phyloP scores from a whole-genome alignment of 2,888 invertebrate species.

The Hirtodrosophila cameraria region DNA sequence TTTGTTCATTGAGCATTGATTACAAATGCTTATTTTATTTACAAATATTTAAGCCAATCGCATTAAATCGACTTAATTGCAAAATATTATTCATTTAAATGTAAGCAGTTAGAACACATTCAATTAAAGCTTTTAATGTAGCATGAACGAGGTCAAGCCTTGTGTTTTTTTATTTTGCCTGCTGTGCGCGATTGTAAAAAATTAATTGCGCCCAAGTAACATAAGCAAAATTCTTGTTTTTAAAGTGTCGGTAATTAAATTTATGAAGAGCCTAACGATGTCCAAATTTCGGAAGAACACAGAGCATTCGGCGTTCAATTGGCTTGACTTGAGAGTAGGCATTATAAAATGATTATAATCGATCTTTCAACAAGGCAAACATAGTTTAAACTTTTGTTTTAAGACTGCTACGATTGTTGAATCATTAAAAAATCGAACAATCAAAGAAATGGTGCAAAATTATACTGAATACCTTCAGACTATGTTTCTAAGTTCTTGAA shows the following conservation, averaged over 20 bases:
- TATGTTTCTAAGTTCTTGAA: too few species aligned
- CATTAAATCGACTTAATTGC: conserved; percentile 27
- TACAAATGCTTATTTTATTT: conserved; percentile 6
- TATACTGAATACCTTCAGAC: too few species aligned
- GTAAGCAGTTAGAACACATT: conserved; percentile 24
- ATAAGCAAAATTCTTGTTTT: conserved; percentile 9
- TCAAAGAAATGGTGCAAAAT: too few species aligned
- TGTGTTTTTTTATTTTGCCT: conserved; percentile 13
- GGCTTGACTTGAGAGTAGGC: background rate
- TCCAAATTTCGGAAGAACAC: background rate
- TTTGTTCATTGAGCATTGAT: conserved; percentile 10
- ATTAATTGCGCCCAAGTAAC: background rate
- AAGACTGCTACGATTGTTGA: too few species aligned
- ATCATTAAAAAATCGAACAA: too few species aligned
- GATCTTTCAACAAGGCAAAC: too few species aligned
- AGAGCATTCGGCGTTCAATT: background rate
- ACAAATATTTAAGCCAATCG: conserved; percentile 19
- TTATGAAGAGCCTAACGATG: conserved; percentile 21
- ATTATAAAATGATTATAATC: too few species aligned
- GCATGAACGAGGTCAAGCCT: conserved; percentile 14
- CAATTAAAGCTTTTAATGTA: conserved; percentile 1
- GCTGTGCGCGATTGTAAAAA: conserved; percentile 21
- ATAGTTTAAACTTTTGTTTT: too few species aligned
- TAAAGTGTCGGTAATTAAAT: conserved; percentile 38
- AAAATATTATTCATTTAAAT: conserved; percentile 22